Conservation (phyloP, 2,797 vertebrate species). For the Hephaestus fuliginosus region DNA sequence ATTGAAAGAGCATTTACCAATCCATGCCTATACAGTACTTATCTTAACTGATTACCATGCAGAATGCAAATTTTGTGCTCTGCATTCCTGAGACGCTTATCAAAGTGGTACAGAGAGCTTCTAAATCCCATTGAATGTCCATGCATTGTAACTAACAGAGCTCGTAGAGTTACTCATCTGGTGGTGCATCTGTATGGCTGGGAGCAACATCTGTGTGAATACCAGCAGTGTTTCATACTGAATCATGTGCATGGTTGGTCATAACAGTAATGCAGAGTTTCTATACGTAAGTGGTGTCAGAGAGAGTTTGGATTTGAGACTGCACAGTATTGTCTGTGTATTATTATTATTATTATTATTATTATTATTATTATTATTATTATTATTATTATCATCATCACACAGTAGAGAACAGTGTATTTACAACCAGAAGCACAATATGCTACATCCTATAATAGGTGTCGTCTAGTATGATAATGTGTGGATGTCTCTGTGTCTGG, state of each 20-base stretch:
- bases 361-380: not conserved
- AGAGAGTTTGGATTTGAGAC: conserved; percentile 1
- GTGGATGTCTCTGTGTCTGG: conserved; percentile 8
- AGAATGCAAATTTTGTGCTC: conserved; percentile 34
- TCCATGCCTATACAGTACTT: not conserved
- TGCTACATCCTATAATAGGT: conserved; percentile 2
- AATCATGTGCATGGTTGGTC: conserved; percentile 19
- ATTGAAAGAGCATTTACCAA: conserved; percentile 17
- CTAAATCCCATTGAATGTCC: conserved; percentile 6
- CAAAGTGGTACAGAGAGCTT: conserved; percentile 9
- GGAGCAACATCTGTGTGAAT: not conserved
- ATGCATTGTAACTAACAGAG: conserved; percentile 4
- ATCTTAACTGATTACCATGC: conserved; percentile 16
- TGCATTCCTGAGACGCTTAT: conserved; percentile 13
- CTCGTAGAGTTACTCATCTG: not conserved
- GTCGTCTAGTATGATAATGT: conserved; percentile 28
- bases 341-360: not conserved
- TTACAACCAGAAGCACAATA: not conserved
- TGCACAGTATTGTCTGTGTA: not conserved
- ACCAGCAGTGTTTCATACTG: conserved; percentile 14
- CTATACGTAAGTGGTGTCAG: not conserved
- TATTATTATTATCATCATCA: not conserved
- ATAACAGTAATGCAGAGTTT: conserved; percentile 10
- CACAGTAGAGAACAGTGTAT: not conserved
- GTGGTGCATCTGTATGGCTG: not conserved